Evolutionary conservation across 2,113 vertebrate species (phyloP).

Genomic region (Cinclus mexicanus): DNA sequence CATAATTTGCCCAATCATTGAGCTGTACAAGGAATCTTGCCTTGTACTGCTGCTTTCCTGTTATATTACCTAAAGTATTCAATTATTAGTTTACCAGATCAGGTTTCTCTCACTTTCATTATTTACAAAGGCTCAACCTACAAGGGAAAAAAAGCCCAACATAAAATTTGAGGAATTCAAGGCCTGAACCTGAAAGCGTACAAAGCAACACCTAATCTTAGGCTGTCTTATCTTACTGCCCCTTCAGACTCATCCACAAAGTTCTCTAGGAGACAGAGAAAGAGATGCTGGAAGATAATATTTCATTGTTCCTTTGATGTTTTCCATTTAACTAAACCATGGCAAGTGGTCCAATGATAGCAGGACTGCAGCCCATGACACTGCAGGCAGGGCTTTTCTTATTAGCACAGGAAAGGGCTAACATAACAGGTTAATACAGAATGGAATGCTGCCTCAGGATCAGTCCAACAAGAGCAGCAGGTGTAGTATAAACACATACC

Average conservation of each 20-base stretch:
- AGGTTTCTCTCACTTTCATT: background rate
- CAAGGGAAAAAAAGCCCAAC: accelerated
- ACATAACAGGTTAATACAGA: accelerated
- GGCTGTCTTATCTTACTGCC: too few species aligned
- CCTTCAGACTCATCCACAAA: background rate
- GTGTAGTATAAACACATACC: background rate
- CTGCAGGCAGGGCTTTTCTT: background rate
- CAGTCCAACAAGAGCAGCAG: background rate
- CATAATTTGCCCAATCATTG: background rate
- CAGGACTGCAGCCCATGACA: background rate
- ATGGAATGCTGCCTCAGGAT: background rate
- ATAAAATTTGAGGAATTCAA: background rate
- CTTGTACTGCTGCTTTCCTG: background rate
- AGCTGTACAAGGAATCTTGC: background rate
- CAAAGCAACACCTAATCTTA: background rate
- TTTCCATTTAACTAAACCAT: background rate
- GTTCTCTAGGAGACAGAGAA: background rate
- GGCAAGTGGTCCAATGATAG: background rate
- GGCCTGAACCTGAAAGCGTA: background rate
- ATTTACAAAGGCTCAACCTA: background rate
- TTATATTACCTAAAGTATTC: background rate
- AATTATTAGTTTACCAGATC: background rate
- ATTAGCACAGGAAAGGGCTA: background rate
- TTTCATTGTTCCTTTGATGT: background rate
- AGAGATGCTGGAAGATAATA: background rate